Conservation (phyloP, 1,140 invertebrate species). For the Pemphigus obesinymphae region DNA sequence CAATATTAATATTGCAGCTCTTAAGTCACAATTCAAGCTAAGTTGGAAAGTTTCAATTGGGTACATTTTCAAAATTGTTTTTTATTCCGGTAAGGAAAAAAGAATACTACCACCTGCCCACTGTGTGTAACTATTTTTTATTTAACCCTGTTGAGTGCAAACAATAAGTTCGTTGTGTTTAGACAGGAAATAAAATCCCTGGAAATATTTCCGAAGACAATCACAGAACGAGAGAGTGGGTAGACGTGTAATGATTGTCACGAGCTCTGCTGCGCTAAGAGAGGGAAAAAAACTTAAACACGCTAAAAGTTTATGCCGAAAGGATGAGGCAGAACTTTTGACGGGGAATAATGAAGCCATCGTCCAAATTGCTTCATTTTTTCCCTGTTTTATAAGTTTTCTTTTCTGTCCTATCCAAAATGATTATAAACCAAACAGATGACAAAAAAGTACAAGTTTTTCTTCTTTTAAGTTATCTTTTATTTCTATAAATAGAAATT, state of each 20-base stretch:
- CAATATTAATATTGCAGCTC: not conserved
- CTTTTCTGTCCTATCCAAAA: not conserved
- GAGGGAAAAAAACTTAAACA: conserved; percentile 14
- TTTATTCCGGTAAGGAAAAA: not conserved
- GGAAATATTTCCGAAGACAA: conserved; percentile 21
- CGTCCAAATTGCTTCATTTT: conserved; percentile 25
- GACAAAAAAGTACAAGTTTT: not conserved
- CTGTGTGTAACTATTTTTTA: not conserved
- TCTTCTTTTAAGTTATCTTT: not conserved
- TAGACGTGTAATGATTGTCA: conserved; percentile 5
- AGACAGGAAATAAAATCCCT: conserved; percentile 6
- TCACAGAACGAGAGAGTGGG: not conserved
- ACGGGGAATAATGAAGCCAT: conserved; percentile 33
- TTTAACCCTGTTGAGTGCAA: not conserved
- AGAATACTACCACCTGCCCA: not conserved
- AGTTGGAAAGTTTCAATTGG: not conserved
- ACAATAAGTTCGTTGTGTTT: conserved; percentile 26
- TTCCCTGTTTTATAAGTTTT: not conserved
- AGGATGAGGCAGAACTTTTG: not conserved
- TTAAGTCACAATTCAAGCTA: not conserved
- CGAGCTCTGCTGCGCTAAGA: not conserved
- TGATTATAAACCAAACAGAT: not conserved
- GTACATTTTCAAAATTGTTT: not conserved
- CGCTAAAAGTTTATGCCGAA: not conserved
- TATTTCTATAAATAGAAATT: not conserved